phyloP scores from a whole-genome alignment of 1,140 invertebrate genomes.

The Geopemphigus sp. region DNA sequence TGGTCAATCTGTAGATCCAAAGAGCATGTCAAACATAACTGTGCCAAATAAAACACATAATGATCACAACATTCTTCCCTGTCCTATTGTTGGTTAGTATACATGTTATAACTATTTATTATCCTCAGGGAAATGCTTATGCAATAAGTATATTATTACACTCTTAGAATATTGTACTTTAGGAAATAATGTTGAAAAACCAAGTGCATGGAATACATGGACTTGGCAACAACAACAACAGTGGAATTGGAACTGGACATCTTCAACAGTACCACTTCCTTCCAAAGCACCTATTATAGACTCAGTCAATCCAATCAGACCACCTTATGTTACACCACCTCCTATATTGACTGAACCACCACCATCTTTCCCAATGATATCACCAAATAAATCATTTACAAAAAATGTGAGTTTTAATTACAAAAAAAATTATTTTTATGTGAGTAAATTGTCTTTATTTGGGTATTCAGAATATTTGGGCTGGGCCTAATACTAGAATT shows the following conservation, averaged over 20 bases:
- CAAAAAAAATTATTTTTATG: background rate
- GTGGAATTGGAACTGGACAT: slow-evolving; percentile 52
- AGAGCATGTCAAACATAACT: background rate
- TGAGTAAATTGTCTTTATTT: background rate
- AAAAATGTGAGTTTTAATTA: slow-evolving; percentile 25
- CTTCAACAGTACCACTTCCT: slow-evolving; percentile 55
- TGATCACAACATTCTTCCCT: background rate
- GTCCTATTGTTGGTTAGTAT: slow-evolving; percentile 13
- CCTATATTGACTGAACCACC: slow-evolving; percentile 53
- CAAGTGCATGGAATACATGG: slow-evolving; percentile 36
- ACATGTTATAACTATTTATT: too few relatives aligned
- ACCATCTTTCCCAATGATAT: background rate
- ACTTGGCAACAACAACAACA: slow-evolving; percentile 27
- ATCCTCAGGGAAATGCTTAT: background rate
- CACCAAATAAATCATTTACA: background rate
- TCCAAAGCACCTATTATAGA: slow-evolving; percentile 56
- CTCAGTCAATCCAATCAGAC: slow-evolving; percentile 55
- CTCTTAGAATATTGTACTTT: slow-evolving; percentile 9
- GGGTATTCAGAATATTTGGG: slow-evolving; percentile 19
- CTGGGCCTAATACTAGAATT: background rate
- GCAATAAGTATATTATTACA: background rate
- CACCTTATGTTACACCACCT: slow-evolving; percentile 56
- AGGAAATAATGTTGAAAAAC: slow-evolving; percentile 35
- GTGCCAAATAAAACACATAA: background rate
- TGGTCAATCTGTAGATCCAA: slow-evolving; percentile 54